Percentiles rank a stretch among this genome's conserved stretches.
These are phyloP conservation scores for Pedionomus torquatus DNA, from an alignment of 2,113 vertebrate species.

Conservation along the genomic window DNA sequence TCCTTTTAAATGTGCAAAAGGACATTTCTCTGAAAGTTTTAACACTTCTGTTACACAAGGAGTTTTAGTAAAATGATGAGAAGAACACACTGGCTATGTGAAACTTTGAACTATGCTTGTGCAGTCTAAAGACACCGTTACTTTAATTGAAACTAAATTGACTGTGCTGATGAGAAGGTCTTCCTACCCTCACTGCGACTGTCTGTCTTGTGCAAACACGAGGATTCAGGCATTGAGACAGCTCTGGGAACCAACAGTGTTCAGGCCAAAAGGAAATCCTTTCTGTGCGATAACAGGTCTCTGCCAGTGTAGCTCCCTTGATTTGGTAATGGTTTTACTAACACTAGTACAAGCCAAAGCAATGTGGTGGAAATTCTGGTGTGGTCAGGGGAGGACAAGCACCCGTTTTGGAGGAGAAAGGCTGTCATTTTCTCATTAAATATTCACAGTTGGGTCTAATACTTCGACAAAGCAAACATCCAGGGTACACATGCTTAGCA, in stretches of 20 bases:
- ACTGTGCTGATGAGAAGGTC: not conserved
- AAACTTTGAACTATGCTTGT: not conserved
- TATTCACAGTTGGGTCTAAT: not conserved
- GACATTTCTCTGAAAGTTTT: not conserved
- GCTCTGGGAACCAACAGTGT: not conserved
- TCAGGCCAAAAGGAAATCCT: not conserved
- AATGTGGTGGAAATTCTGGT: not conserved
- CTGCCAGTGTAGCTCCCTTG: not conserved
- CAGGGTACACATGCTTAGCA: not conserved
- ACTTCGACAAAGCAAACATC: not conserved
- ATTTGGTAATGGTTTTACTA: not conserved
- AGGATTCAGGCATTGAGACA: not conserved
- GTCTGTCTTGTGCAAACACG: not conserved
- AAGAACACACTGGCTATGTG: not conserved
- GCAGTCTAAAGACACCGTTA: not conserved
- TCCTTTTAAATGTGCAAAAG: not conserved
- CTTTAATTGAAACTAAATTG: not conserved
- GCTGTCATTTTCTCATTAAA: not conserved
- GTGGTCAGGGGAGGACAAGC: not conserved
- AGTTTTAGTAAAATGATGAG: not conserved
- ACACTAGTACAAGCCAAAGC: not conserved
- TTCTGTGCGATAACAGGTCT: not conserved
- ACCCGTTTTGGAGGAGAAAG: not conserved
- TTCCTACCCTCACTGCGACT: not conserved
- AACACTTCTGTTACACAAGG: not conserved